Base-by-base conservation (phyloP, 2,113 vertebrate genomes). In the Mormyrus iriodes region DNA sequence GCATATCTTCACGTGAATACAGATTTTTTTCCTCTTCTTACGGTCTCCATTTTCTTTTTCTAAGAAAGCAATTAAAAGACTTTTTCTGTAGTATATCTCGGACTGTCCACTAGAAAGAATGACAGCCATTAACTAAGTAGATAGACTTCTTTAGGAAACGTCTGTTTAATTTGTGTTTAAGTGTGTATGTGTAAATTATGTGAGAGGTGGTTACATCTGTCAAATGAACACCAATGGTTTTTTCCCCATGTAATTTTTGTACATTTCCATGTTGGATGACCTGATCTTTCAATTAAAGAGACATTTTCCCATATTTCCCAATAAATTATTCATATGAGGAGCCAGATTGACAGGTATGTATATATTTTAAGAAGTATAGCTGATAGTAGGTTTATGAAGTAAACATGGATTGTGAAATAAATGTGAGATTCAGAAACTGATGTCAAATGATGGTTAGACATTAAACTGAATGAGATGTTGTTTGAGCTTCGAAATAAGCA, bases 311-410 rank as follows among this genome's bases (percentile, higher is more conserved):
- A 53, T 53, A 53, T 53, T 53, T 53, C 51, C 61, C 88, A 51
- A 89, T 91, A 83, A 88, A 90, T 89, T 55, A 82, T 92, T 91
- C 79, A 91, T 89, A 52, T 65, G 15, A 39, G 76, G 35, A 48
- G 10, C 58, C 89, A 90, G 55, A 90, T 53, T 53, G 51, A 53
- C 86, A n/a, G n/a, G 89, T 86, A 21, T 83, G 89, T 92, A 89
- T 39, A 92, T 93, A 69, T 92, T 91, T 91, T 88, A 92, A 90
- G 88, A 90, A 83, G 85, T 76, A 61, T 90, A 79, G 61, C 89
- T 92, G 85, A 31, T 51, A 82, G 46, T 48, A 90, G n/a, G 73
- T 88, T 91, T 91, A 90, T 85, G 76, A 89, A 90, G 89, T 90
- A 89, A 90, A 91, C 89, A 27, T 49, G 86, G 86, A 89, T 90